These are phyloP conservation scores for Nesoenas mayeri DNA, from an alignment of 2,113 vertebrate species.

Conservation along the genomic window DNA sequence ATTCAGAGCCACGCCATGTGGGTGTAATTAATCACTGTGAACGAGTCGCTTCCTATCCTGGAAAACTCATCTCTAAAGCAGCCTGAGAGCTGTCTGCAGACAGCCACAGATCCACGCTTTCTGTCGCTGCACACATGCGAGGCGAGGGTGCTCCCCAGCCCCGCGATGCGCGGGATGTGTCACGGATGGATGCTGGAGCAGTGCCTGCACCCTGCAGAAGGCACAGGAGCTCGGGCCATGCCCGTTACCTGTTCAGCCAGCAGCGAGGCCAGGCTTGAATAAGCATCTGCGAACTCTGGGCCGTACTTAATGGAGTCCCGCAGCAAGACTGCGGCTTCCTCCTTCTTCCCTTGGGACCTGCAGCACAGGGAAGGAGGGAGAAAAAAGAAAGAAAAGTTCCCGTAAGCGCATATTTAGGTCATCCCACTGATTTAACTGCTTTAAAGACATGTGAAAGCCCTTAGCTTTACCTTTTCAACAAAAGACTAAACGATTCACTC, in stretches of 20 bases:
- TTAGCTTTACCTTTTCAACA: neutral
- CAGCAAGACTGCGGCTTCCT: slow-evolving; percentile 84
- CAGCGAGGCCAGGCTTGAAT: slow-evolving; percentile 92
- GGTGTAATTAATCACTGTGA: neutral
- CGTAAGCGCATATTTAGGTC: slow-evolving; percentile 18
- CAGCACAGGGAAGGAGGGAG: neutral
- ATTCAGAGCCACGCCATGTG: neutral
- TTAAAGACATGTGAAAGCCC: neutral
- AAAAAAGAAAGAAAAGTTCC: neutral
- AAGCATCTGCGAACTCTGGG: slow-evolving; percentile 93
- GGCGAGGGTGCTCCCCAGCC: neutral
- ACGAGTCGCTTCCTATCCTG: neutral
- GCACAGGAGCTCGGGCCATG: rapidly evolving
- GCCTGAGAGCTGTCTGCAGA: neutral
- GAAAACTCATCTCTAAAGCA: neutral
- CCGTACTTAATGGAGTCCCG: slow-evolving; percentile 87
- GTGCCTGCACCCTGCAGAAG: rapidly evolving
- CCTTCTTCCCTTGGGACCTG: slow-evolving; percentile 87
- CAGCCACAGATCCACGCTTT: rapidly evolving
- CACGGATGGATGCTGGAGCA: rapidly evolving
- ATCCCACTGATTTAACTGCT: neutral
- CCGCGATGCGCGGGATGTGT: rapidly evolving
- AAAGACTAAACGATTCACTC: neutral
- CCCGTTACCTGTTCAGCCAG: slow-evolving; percentile 89
- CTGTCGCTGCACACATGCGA: rapidly evolving